A percentile compares a stretch with the other conserved stretches of the same genome.
These are phyloP conservation scores for Caenorhabditis remanei DNA, from an alignment of 1,140 invertebrate genomes.

Conservation along the genomic window DNA sequence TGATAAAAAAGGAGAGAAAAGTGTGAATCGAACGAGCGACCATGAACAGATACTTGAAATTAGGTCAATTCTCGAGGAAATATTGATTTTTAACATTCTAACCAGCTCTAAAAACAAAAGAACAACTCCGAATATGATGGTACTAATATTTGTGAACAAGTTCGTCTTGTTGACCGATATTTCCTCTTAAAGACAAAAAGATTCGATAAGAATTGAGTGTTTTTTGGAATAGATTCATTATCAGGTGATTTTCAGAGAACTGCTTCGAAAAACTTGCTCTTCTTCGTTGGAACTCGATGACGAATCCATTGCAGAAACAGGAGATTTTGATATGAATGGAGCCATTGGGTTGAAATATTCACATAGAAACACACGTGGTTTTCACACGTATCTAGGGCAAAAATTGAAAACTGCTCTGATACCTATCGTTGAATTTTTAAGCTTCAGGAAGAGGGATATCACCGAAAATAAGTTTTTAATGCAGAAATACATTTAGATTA, in stretches of 20 bases:
- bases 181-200: not conserved
- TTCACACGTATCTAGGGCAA: not conserved
- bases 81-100: too few relatives aligned
- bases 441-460: too few relatives aligned
- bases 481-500: too few relatives aligned
- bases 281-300: conserved; percentile 11
- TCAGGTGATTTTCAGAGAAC: conserved; percentile 34
- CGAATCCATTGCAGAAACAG: not conserved
- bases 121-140: too few relatives aligned
- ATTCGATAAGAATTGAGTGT: conserved; percentile 2
- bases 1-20: conserved; percentile 11
- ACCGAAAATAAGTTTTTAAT: too few relatives aligned
- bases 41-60: not conserved
- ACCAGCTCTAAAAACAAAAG: too few relatives aligned
- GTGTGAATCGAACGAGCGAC: not conserved
- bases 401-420: not conserved
- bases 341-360: not conserved
- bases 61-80: too few relatives aligned
- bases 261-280: conserved; percentile 4
- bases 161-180: too few relatives aligned
- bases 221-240: not conserved
- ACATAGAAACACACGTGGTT: not conserved
- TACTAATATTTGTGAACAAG: too few relatives aligned
- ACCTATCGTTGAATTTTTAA: too few relatives aligned
- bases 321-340: conserved; percentile 10